These are phyloP conservation scores for Mus pahari DNA, from an alignment of 2,113 vertebrate species.

Conservation along the genomic window DNA sequence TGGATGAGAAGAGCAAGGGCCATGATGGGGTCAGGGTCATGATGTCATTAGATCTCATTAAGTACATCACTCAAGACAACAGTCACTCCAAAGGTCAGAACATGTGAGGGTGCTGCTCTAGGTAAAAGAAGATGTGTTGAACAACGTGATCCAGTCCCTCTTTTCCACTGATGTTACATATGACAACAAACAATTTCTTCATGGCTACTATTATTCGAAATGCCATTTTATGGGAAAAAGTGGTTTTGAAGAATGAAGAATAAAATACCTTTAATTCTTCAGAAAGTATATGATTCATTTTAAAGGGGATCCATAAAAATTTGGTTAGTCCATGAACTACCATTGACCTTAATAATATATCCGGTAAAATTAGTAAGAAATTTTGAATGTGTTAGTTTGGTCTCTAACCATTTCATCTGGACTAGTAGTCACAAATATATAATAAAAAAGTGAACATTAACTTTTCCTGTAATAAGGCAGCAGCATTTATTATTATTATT, in stretches of 20 bases:
- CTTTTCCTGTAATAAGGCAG: not conserved
- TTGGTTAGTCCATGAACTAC: not conserved
- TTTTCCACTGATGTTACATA: not conserved
- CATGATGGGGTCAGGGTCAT: conserved; percentile 87
- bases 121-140: conserved; percentile 72
- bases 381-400: not conserved
- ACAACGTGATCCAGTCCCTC: conserved; percentile 52
- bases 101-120: conserved; percentile 64
- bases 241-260: conserved; percentile 6
- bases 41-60: conserved; percentile 90
- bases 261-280: not conserved
- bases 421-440: not conserved
- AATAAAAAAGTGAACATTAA: not conserved
- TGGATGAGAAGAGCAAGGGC: conserved; percentile 87
- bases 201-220: not conserved
- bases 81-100: conserved; percentile 86
- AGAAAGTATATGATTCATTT: not conserved
- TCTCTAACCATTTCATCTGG: not conserved
- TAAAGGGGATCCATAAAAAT: not conserved
- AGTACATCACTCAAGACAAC: conserved; percentile 88
- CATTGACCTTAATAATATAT: not conserved
- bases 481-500: not conserved
- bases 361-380: not conserved
- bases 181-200: conserved; percentile 43
- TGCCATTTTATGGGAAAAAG: not conserved